These are phyloP conservation scores for Sinelater perroti DNA, from an alignment of 2,888 invertebrate species.

Conservation along the genomic window DNA sequence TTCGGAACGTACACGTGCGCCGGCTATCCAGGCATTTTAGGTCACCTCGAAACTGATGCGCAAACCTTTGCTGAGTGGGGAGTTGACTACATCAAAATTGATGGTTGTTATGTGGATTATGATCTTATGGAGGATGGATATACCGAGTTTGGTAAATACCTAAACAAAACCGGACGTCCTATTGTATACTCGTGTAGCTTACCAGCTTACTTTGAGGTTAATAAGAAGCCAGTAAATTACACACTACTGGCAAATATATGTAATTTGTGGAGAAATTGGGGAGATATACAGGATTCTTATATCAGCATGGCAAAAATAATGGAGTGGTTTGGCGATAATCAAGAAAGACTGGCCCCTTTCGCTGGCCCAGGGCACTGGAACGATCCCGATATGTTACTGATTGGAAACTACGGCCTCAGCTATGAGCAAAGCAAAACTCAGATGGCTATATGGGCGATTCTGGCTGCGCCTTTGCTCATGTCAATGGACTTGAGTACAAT, in stretches of 20 bases:
- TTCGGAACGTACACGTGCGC: slow-evolving; percentile 77
- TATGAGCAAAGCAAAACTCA: slow-evolving; percentile 71
- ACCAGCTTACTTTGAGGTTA: slow-evolving; percentile 75
- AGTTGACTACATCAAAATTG: slow-evolving; percentile 79
- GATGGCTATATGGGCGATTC: slow-evolving; percentile 75
- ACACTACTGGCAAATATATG: slow-evolving; percentile 64
- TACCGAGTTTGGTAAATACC: slow-evolving; percentile 68
- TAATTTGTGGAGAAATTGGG: slow-evolving; percentile 72
- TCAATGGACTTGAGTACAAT: slow-evolving; percentile 70
- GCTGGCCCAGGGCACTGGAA: slow-evolving; percentile 75
- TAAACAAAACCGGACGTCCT: slow-evolving; percentile 75
- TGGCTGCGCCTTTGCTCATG: slow-evolving; percentile 74
- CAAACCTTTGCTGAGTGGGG: slow-evolving; percentile 76
- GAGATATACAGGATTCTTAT: slow-evolving; percentile 72
- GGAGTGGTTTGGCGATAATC: slow-evolving; percentile 68
- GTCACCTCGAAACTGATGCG: slow-evolving; percentile 70
- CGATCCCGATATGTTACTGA: slow-evolving; percentile 72
- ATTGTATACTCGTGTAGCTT: slow-evolving; percentile 83
- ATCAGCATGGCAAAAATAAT: slow-evolving; percentile 64
- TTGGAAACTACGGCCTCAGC: slow-evolving; percentile 68
- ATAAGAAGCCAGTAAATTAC: slow-evolving; percentile 66
- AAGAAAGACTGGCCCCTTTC: slow-evolving; percentile 63
- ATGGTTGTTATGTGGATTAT: slow-evolving; percentile 73
- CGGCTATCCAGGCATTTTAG: slow-evolving; percentile 75
- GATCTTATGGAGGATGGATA: slow-evolving; percentile 60